phyloP scores from a whole-genome alignment of 1,140 invertebrate species.

The Odontomachus brunneus region DNA sequence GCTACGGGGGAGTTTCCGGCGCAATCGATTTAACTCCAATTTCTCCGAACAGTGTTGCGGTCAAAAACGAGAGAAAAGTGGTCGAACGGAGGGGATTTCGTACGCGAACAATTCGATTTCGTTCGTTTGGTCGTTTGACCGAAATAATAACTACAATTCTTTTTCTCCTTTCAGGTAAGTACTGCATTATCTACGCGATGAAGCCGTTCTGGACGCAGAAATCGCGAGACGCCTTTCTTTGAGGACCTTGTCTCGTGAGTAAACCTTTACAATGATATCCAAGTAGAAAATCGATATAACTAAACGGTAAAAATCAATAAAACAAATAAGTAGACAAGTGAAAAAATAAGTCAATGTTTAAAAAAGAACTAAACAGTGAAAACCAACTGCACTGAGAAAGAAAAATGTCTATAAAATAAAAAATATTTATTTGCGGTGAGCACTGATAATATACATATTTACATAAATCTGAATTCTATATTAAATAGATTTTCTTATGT shows the following conservation, averaged over 20 bases:
- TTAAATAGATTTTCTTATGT: no score
- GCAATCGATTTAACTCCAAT: conserved; percentile 31
- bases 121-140: neutral
- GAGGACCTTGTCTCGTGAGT: conserved; percentile 10
- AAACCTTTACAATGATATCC: neutral
- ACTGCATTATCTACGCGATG: neutral
- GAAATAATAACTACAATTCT: conserved; percentile 11
- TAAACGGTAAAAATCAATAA: no score
- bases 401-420: no score
- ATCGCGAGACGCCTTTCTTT: neutral
- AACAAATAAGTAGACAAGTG: no score
- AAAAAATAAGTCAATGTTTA: no score
- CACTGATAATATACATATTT: no score
- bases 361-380: no score
- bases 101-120: neutral
- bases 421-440: no score
- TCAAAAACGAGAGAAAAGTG: neutral
- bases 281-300: no score
- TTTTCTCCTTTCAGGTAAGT: conserved; percentile 71
- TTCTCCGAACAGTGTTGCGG: neutral
- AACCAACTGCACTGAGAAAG: no score
- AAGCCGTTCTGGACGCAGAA: neutral
- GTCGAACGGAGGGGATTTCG: neutral
- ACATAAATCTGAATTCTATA: no score
- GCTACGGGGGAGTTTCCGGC: neutral